A percentile compares a stretch with the other conserved stretches of the same genome.
These are phyloP conservation scores for Malurus elegans DNA, from an alignment of 2,113 vertebrate genomes.

Conservation along the genomic window DNA sequence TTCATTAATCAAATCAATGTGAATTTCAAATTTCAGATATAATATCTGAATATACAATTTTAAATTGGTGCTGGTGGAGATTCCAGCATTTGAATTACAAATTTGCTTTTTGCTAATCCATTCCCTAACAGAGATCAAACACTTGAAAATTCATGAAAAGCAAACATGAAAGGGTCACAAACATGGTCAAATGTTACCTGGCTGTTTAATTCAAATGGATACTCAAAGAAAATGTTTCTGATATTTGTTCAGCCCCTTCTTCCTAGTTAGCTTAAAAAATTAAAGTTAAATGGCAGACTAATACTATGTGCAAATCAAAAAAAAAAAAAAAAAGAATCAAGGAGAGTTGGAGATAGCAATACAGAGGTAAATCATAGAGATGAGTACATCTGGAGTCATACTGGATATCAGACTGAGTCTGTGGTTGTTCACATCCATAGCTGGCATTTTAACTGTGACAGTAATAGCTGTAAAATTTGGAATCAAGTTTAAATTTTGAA, in stretches of 20 bases:
- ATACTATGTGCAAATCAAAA: conserved; percentile 56
- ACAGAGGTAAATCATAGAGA: background rate
- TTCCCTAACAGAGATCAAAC: conserved; percentile 65
- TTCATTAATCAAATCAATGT: conserved; percentile 56
- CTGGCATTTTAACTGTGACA: background rate
- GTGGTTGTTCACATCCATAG: background rate
- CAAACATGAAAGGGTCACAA: conserved; percentile 63
- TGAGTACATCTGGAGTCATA: background rate
- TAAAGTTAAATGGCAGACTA: conserved; percentile 63
- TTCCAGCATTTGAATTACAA: conserved; percentile 64
- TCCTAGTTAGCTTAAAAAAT: conserved; percentile 64
- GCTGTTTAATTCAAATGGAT: conserved; percentile 65
- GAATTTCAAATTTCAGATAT: conserved; percentile 64
- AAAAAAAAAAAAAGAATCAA: background rate
- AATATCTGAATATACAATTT: conserved; percentile 59
- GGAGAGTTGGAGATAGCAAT: background rate
- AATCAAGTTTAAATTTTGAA: background rate
- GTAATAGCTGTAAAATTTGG: background rate
- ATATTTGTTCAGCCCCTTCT: conserved; percentile 61
- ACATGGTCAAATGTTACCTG: conserved; percentile 65
- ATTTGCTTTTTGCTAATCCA: conserved; percentile 66
- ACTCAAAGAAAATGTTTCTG: conserved; percentile 62
- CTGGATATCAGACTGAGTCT: background rate
- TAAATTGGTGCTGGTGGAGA: conserved; percentile 41
- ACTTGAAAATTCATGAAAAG: conserved; percentile 69